A percentile compares a stretch with the other conserved stretches of the same genome.
phyloP scores from a whole-genome alignment of 2,113 vertebrate genomes.

The Prinia subflava region DNA sequence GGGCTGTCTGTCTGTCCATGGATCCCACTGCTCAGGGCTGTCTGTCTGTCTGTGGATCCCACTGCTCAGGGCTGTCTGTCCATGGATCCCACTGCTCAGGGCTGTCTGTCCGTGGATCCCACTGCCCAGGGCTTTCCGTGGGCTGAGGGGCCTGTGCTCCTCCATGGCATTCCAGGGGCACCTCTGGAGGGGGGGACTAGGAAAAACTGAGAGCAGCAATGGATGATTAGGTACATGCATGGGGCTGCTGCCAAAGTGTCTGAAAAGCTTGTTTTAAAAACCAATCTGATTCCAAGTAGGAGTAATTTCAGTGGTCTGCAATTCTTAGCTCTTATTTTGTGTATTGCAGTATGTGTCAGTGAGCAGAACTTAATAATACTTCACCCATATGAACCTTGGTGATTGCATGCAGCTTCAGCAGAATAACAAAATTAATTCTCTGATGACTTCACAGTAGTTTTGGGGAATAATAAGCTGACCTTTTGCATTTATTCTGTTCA shows the following conservation, averaged over 20 bases:
- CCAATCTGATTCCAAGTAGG: not conserved
- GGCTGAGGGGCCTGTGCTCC: not conserved
- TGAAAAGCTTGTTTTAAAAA: not conserved
- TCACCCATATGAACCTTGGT: slow-evolving; percentile 8
- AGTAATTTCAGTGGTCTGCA: not conserved
- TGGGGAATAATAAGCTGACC: not conserved
- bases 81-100: rapidly evolving
- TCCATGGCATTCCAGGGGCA: rapidly evolving
- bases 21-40: rapidly evolving
- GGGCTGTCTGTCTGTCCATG: too few species aligned
- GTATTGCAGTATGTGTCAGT: not conserved
- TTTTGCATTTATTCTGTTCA: not conserved
- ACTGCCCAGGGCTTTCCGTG: rapidly evolving
- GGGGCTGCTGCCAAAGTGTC: not conserved
- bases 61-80: rapidly evolving
- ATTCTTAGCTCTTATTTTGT: not conserved
- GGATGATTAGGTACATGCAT: not conserved
- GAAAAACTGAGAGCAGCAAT: not conserved
- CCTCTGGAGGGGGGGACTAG: not conserved
- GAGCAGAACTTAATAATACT: slow-evolving; percentile 38
- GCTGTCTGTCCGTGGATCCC: rapidly evolving
- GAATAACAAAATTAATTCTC: slow-evolving; percentile 46
- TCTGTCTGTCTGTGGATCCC: not conserved
- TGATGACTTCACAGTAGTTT: slow-evolving; percentile 16
- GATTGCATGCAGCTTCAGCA: slow-evolving; percentile 34